Percentiles rank a stretch among this genome's conserved stretches.
Evolutionary conservation across 2,888 invertebrate species (phyloP).

Genomic region (Lysandra bellargus): DNA sequence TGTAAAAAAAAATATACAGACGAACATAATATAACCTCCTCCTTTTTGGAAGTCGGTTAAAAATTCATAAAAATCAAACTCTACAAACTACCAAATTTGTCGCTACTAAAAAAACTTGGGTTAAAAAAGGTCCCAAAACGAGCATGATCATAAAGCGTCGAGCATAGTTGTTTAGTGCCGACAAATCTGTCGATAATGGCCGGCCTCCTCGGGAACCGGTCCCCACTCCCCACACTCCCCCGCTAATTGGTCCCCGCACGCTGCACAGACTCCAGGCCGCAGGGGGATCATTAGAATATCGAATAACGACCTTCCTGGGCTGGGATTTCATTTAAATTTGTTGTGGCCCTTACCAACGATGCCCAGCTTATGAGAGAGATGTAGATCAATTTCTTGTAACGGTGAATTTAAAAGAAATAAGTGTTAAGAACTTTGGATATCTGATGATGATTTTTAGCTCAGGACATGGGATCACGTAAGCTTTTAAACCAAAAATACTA

Average conservation of each 20-base stretch:
- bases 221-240: background rate
- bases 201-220: constrained; percentile 11
- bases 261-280: background rate
- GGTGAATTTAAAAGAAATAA: background rate
- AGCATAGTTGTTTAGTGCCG: constrained; percentile 6
- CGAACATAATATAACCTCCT: too few relatives aligned
- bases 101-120: background rate
- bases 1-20: too few relatives aligned
- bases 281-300: constrained; percentile 9
- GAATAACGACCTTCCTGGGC: constrained; percentile 1
- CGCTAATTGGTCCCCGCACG: background rate
- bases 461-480: too few relatives aligned
- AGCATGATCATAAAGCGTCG: background rate
- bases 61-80: too few relatives aligned
- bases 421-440: too few relatives aligned
- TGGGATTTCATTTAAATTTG: background rate
- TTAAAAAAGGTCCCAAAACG: background rate
- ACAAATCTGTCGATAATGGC: constrained; percentile 17
- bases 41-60: too few relatives aligned
- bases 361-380: background rate
- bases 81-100: background rate
- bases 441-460: too few relatives aligned
- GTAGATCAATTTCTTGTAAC: background rate
- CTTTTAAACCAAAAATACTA: too few relatives aligned
- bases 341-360: background rate